Base-by-base conservation (phyloP, 2,797 vertebrate genomes). In the Catostomus latipinnis region DNA sequence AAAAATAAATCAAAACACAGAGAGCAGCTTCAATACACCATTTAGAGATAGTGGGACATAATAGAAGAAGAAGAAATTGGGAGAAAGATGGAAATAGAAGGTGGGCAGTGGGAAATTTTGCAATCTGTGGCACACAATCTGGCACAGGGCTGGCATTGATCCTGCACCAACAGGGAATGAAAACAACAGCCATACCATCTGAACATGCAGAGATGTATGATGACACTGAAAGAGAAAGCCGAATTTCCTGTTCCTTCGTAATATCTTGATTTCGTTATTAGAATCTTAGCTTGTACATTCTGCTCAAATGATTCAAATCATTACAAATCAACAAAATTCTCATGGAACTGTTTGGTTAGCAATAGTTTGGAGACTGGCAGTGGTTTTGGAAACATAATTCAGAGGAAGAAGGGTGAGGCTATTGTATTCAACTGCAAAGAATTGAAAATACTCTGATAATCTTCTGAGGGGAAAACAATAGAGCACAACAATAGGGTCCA, bases 61-160 rank as follows among this genome's bases (percentile, higher is more conserved):
- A 46, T 63, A 34, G 22, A 22, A 52, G 58, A 72, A 62, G 75
- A 56, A 71, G 0, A 63, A 22, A 76, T 6, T 57, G 54, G 74
- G 52, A 80, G 84, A 45, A 13, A 76, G 71, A 72, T 63, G 78
- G 81, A 86, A 69, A 66, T 45, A 56, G 79, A 75, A 43, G 71
- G 68, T 9, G 1, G 80, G 70, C 71, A 85, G 88, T 74, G 86
- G 81, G 79, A 69, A 8, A 77, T 76, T 68, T 60, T 50, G 45
- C 54, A 61, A 57, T 77, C 48, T 69, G 56, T 77, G 48, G 66
- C 6, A 69, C 66, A 70, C 75, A 93, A 92, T 92, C 91, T 93
- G 93, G 87, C 88, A 88, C 72, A 84, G 83, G 83, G 84, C 88
- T 93, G 91, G 92, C 84, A 87, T 81, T 82, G 48, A 84, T 92